Evolutionary conservation across 2,797 vertebrate species (phyloP).

Genomic region (Chloroceryle inda): DNA sequence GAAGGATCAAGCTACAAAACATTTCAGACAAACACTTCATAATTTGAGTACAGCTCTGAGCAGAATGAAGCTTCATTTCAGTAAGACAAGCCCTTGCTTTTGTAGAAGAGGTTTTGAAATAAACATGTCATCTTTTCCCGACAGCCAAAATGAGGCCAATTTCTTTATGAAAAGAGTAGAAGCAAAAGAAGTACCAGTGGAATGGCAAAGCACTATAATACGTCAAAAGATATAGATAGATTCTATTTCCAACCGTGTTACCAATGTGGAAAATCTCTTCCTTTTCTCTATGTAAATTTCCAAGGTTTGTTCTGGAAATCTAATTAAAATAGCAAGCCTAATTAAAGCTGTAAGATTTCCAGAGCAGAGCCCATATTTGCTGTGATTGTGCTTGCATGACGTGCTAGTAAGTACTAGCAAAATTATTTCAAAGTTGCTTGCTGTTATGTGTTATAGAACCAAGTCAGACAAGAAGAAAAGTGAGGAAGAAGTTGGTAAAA

Average conservation of each 20-base stretch:
- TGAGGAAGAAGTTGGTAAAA: neutral
- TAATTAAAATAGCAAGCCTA: conserved; percentile 23
- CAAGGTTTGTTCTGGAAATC: conserved; percentile 17
- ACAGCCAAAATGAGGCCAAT: neutral
- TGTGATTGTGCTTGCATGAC: neutral
- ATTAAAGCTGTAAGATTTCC: conserved; percentile 24
- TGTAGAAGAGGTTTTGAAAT: neutral
- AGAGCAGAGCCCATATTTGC: neutral
- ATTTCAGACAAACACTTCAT: neutral
- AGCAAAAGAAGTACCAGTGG: neutral
- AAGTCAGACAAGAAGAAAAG: neutral
- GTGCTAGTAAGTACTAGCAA: neutral
- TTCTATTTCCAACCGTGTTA: neutral
- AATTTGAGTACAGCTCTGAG: neutral
- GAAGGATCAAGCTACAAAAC: neutral
- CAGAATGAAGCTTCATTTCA: neutral
- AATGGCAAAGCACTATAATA: neutral
- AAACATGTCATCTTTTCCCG: neutral
- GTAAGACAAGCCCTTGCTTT: neutral
- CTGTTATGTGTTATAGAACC: neutral
- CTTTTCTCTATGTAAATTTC: neutral
- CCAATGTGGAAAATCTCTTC: neutral
- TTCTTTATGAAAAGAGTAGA: neutral
- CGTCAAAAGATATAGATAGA: neutral
- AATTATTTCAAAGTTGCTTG: neutral